Conservation (phyloP, 2,797 vertebrate species). For the Xerus rutilus region DNA sequence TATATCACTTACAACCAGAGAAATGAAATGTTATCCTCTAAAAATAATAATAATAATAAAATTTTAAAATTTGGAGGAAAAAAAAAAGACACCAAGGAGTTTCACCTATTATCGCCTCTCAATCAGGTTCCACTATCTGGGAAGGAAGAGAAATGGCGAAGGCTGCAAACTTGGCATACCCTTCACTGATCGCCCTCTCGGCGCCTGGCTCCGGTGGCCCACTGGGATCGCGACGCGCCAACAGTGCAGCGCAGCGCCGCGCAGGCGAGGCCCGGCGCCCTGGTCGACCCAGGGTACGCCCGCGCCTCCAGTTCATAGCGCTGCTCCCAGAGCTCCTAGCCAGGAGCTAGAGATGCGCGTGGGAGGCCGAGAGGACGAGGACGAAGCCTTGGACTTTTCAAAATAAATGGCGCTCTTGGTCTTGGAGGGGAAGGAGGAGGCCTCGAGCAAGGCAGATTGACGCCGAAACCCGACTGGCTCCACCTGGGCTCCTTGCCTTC, state of each 20-base stretch:
- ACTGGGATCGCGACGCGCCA: background rate
- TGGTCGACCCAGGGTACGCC: too few species aligned
- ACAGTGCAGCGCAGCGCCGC: fast-evolving
- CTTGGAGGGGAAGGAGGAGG: background rate
- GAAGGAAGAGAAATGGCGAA: fast-evolving
- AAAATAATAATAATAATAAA: too few species aligned
- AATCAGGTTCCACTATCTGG: background rate
- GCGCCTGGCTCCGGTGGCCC: background rate
- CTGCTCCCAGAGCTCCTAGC: background rate
- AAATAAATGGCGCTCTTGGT: background rate
- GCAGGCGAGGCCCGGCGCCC: background rate
- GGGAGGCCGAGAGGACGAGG: background rate
- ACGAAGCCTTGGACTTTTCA: too few species aligned
- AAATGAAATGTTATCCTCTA: too few species aligned
- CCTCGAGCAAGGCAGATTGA: background rate
- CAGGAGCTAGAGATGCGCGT: background rate
- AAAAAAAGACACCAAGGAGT: too few species aligned
- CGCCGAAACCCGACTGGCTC: too few species aligned
- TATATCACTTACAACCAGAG: too few species aligned
- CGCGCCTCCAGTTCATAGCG: fast-evolving
- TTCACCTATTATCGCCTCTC: background rate
- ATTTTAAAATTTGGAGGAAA: too few species aligned
- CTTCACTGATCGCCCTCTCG: too few species aligned
- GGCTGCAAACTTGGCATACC: background rate
- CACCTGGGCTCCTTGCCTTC: background rate